phyloP scores from a whole-genome alignment of 2,113 vertebrate genomes.

The Boulengeromyrus knoepffleri region DNA sequence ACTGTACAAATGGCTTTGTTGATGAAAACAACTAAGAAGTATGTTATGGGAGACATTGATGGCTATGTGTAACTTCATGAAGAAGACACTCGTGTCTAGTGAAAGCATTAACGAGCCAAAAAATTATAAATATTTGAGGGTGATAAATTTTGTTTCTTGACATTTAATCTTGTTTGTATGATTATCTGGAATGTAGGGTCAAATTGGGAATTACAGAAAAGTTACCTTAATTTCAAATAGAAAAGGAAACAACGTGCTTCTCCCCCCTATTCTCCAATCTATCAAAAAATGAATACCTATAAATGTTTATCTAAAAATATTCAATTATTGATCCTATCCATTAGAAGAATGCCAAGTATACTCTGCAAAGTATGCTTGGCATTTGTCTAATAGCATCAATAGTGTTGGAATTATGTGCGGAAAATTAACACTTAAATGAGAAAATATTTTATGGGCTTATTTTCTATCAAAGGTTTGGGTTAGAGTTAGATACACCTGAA shows the following conservation, averaged over 20 bases:
- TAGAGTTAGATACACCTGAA: not conserved
- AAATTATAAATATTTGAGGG: not conserved
- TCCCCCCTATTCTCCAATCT: not conserved
- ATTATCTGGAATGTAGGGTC: not conserved
- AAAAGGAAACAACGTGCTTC: not conserved
- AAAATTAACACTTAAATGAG: not conserved
- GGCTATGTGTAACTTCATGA: not conserved
- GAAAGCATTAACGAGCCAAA: not conserved
- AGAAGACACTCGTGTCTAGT: not conserved
- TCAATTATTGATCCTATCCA: not conserved
- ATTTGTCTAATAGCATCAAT: not conserved
- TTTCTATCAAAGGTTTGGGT: not conserved
- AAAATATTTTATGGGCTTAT: not conserved
- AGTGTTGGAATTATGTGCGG: not conserved
- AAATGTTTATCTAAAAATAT: not conserved
- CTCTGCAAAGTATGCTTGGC: not conserved
- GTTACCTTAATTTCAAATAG: not conserved
- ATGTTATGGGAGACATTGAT: not conserved
- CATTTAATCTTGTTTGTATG: not conserved
- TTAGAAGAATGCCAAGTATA: not conserved
- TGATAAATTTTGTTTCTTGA: not conserved
- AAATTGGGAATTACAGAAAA: not conserved
- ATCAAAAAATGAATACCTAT: not conserved
- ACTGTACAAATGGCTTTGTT: not conserved
- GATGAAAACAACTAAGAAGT: not conserved